Evolutionary conservation across 1,140 invertebrate species (phyloP), one percentile per base, ranked within the genome.

Genomic region (Trypoxylus dichotomus): DNA sequence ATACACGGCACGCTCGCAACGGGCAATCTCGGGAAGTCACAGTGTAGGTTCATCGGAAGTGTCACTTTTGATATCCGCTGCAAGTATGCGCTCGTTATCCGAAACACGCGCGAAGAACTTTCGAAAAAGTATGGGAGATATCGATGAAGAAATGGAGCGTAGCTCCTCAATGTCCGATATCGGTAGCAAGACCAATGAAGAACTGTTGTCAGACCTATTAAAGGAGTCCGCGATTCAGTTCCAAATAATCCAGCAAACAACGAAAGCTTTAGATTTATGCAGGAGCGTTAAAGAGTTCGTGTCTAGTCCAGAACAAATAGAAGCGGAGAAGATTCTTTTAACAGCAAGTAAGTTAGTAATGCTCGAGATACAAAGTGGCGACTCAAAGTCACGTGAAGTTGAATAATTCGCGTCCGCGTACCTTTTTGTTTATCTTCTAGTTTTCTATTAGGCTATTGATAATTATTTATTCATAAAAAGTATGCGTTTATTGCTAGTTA

Each of bases 301-400:
- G 2, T 72, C 76, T 0, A 85, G 85, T 60, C 71, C 76, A 0
- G 86, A 88, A 76, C 84, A 86, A 58, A 81, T 88, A 2, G 87
- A 88, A 80, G 88, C 86, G 2, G 87, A 89, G 76, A 85, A 85
- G 32, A 82, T 86, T 25, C 77, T 88, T 0, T 79, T 88, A 7
- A 60, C 87, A 47, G 86, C 87, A 6, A 85, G 82, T 81, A 82
- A 87, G 42, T 83, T 54, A n/a, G 19, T 54, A 24, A 47, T 75
- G 1, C 15, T n/a, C n/a, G n/a, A n/a, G n/a, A n/a, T n/a, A n/a
- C n/a, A n/a, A n/a, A n/a, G n/a, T n/a, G n/a, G n/a, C n/a, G n/a
- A n/a, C n/a, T n/a, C n/a, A n/a, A n/a, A n/a, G n/a, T n/a, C n/a
- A n/a, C n/a, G n/a, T n/a, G n/a, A n/a, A n/a, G n/a, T n/a, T n/a